These are phyloP conservation scores for Picus viridis DNA, from an alignment of 2,797 vertebrate genomes.

Conservation along the genomic window DNA sequence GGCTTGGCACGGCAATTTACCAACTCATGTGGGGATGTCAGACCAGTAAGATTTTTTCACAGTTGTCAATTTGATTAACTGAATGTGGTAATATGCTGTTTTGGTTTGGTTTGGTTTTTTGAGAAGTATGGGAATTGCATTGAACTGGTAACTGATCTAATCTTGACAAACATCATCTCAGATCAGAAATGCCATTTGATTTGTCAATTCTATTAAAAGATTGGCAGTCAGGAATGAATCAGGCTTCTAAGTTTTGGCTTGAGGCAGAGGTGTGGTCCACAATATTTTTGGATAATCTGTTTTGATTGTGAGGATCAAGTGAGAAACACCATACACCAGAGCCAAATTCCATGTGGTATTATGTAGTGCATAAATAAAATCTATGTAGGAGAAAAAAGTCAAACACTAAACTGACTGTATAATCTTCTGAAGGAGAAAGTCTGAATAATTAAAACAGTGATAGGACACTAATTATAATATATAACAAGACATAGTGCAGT, in stretches of 20 bases:
- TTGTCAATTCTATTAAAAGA: neutral
- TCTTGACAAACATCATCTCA: neutral
- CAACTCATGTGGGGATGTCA: constrained; percentile 97
- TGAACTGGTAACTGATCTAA: neutral
- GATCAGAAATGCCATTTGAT: neutral
- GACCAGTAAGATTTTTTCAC: constrained; percentile 87
- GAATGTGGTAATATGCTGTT: neutral
- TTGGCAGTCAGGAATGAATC: neutral
- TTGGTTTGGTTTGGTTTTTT: neutral
- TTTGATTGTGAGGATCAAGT: neutral
- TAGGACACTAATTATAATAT: neutral
- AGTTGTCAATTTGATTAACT: neutral
- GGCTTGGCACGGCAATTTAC: constrained; percentile 98
- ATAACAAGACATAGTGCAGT: neutral
- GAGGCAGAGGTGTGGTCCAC: neutral
- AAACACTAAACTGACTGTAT: neutral
- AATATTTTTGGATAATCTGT: neutral
- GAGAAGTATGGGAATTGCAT: neutral
- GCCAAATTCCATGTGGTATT: neutral
- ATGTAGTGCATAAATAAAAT: neutral
- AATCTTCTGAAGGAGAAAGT: neutral
- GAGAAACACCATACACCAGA: neutral
- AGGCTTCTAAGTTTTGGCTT: constrained; percentile 7
- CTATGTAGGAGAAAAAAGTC: neutral
- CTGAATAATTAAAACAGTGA: neutral